Evolutionary conservation across 2,888 invertebrate genomes (phyloP).

Genomic region (Aphelenchoides bicaudatus): DNA sequence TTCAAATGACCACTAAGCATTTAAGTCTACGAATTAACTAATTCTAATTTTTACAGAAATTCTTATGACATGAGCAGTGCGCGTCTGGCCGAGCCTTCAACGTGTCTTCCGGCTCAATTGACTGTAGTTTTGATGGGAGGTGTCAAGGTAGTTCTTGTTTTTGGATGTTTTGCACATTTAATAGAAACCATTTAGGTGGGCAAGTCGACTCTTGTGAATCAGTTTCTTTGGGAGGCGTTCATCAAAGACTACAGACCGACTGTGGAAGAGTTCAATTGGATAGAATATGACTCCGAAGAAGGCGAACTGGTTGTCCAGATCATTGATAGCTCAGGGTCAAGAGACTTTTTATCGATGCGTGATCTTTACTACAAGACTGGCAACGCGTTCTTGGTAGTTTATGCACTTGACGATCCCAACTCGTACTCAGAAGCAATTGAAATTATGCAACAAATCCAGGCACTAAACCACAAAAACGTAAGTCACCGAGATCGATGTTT

Average conservation of each 20-base stretch:
- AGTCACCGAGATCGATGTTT: no score
- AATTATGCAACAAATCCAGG: slow-evolving; percentile 43
- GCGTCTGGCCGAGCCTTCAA: background rate
- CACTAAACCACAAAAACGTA: slow-evolving; percentile 37
- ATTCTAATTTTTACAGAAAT: slow-evolving; percentile 11
- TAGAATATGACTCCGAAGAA: slow-evolving; percentile 49
- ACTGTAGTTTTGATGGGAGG: slow-evolving; percentile 35
- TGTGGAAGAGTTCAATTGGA: slow-evolving; percentile 60
- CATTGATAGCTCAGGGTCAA: slow-evolving; percentile 56
- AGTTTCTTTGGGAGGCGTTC: slow-evolving; percentile 56
- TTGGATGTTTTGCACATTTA: background rate
- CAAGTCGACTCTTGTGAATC: slow-evolving; percentile 56
- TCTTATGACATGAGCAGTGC: slow-evolving; percentile 13
- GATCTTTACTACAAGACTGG: slow-evolving; percentile 53
- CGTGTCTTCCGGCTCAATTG: slow-evolving; percentile 23
- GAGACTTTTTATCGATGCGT: slow-evolving; percentile 59
- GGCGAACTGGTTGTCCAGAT: slow-evolving; percentile 37
- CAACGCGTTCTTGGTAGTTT: slow-evolving; percentile 58
- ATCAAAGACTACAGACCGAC: slow-evolving; percentile 54
- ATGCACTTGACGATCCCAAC: slow-evolving; percentile 40
- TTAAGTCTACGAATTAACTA: no score
- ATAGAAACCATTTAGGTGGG: slow-evolving; percentile 46
- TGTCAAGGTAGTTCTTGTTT: slow-evolving; percentile 23
- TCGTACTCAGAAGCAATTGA: slow-evolving; percentile 49
- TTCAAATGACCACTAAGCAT: no score